These are phyloP conservation scores for Fregata magnificens DNA, from an alignment of 2,113 vertebrate species.

Conservation along the genomic window DNA sequence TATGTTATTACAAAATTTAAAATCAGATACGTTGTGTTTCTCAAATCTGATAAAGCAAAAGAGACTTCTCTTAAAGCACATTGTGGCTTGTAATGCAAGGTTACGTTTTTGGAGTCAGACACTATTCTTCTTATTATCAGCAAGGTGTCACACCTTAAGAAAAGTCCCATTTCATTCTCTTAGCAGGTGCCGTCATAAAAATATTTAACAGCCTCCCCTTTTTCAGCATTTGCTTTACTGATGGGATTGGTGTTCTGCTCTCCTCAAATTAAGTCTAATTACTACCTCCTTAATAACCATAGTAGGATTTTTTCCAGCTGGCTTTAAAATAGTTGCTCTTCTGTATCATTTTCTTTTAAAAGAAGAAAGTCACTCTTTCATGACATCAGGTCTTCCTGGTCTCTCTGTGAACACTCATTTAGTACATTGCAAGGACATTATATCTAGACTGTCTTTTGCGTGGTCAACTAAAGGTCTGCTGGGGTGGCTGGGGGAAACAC, in stretches of 20 bases:
- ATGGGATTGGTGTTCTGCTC: neutral
- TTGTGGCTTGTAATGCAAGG: neutral
- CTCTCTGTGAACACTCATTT: neutral
- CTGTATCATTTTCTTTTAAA: neutral
- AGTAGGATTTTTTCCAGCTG: neutral
- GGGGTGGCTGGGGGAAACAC: neutral
- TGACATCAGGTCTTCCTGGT: neutral
- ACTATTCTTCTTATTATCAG: neutral
- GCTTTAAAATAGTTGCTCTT: neutral
- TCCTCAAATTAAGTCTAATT: neutral
- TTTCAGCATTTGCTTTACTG: neutral
- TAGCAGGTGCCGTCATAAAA: neutral
- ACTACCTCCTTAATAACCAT: neutral
- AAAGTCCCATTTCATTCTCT: neutral
- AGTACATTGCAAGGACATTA: neutral
- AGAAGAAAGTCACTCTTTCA: neutral
- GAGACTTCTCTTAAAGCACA: neutral
- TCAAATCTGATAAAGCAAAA: neutral
- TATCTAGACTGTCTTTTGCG: neutral
- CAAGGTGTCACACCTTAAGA: neutral
- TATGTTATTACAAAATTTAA: neutral
- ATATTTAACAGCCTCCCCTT: neutral
- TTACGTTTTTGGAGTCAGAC: neutral
- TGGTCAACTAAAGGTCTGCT: neutral
- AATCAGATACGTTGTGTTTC: neutral